Base-by-base conservation (phyloP, 2,113 vertebrate species). In the Thymallus thymallus region DNA sequence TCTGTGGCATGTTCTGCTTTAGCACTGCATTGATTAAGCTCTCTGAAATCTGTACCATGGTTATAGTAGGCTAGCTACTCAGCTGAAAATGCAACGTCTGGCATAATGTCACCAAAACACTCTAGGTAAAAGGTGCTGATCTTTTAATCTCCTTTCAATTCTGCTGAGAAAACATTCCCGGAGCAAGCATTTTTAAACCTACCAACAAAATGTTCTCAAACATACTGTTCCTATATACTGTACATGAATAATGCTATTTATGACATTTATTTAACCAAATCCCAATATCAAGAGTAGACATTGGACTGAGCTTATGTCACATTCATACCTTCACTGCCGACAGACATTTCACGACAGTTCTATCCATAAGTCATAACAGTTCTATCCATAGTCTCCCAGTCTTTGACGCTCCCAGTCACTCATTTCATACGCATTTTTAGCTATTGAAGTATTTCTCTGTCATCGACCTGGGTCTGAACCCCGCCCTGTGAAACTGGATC, bases 101-200 rank as follows among this genome's bases (percentile, higher is more conserved):
- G 62, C 62, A 35, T 14, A 66, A 66, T 35, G 64, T 66, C 30
- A 66, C 30, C 18, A 66, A 66, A 66, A 66, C 64, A 66, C 64
- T 66, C 18, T 66, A 35, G 64, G 64, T 66, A 66, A 66, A 66
- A 66, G 64, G 64, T 41, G 64, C 64, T 66, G 29, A 66, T 66
- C 64, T n/a, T 65, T 66, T 66, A 66, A 32, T 41, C 64, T 41
- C 64, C 30, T 35, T 66, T n/a, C 64, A 66, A 66, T 35, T 35
- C 18, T 32, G 29, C 64, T 66, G 64, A 66, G 64, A 66, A 66
- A 66, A 66, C 64, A 66, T 66, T 18, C n/a, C 16, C 29, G 18
- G 29, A 9, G 30, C 16, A 66, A 30, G 18, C 64, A 35, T 66
- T 66, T 66, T 65, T 5, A 65, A 66, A 26, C 30, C 30, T 10